Percentiles rank a stretch among this genome's conserved stretches.
Conservation (phyloP, 2,888 invertebrate species). For the Agrochola circellaris region DNA sequence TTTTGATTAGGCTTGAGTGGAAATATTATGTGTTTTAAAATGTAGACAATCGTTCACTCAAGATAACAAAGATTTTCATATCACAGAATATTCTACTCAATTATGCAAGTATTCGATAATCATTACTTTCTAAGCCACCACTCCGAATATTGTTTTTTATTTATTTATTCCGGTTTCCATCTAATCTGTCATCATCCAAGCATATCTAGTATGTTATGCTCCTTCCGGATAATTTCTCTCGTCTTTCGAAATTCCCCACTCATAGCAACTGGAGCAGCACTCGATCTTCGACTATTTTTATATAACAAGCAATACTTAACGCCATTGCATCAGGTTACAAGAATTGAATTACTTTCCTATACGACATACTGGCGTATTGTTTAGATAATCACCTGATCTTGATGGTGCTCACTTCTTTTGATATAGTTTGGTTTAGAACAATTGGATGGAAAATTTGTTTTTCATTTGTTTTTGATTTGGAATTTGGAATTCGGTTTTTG, state of each 20-base stretch:
- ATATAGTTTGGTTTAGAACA: neutral
- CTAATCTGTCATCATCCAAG: conserved; percentile 2
- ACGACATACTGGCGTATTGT: conserved; percentile 33
- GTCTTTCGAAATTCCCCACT: conserved; percentile 17
- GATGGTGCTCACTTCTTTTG: conserved; percentile 17
- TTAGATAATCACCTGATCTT: conserved; percentile 32
- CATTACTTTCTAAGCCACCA: neutral
- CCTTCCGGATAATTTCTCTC: conserved; percentile 22
- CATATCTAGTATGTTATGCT: conserved; percentile 14
- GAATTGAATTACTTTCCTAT: conserved; percentile 68
- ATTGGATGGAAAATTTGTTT: neutral
- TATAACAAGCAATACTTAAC: conserved; percentile 48
- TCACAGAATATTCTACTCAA: neutral
- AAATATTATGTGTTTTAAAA: neutral
- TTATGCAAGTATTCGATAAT: neutral
- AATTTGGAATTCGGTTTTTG: neutral
- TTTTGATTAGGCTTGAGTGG: too few relatives aligned
- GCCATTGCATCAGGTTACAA: conserved; percentile 57
- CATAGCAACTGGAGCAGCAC: conserved; percentile 39
- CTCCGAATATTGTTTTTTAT: neutral
- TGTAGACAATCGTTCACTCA: neutral
- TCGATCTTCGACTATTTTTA: conserved; percentile 56
- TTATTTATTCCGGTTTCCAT: neutral
- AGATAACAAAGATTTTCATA: neutral
- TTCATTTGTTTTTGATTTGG: conserved; percentile 11